Percentiles rank a stretch among this genome's conserved stretches.
Evolutionary conservation across 2,797 vertebrate species (phyloP).

Genomic region (Anguilla marmorata): DNA sequence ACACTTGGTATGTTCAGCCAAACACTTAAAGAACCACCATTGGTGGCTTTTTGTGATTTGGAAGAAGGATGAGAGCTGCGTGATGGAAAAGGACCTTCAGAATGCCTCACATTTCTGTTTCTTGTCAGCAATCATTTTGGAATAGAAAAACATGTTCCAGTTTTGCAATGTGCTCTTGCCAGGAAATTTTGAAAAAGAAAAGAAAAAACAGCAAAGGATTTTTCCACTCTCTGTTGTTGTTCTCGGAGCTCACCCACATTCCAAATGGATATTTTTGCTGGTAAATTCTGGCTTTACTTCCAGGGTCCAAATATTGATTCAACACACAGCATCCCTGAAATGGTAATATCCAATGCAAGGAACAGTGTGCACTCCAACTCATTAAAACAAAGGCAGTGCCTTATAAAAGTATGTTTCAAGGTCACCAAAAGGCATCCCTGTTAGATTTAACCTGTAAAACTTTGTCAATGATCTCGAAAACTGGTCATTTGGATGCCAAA

Average conservation of each 20-base stretch:
- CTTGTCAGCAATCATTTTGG: neutral
- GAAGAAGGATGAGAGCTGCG: neutral
- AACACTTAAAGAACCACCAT: neutral
- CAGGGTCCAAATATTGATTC: neutral
- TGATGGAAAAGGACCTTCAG: neutral
- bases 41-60: neutral
- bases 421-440: neutral
- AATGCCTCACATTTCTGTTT: neutral
- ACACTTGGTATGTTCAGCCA: neutral
- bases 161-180: neutral
- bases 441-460: too few species aligned
- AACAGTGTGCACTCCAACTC: neutral
- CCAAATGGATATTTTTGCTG: neutral
- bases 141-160: neutral
- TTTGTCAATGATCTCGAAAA: too few species aligned
- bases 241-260: neutral
- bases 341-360: neutral
- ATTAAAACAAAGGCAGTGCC: neutral
- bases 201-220: neutral
- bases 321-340: neutral
- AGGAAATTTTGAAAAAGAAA: neutral
- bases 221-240: neutral
- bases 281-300: neutral
- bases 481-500: too few species aligned
- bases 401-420: neutral